phyloP scores from a whole-genome alignment of 2,888 invertebrate species.

The Leucophenga maculata region DNA sequence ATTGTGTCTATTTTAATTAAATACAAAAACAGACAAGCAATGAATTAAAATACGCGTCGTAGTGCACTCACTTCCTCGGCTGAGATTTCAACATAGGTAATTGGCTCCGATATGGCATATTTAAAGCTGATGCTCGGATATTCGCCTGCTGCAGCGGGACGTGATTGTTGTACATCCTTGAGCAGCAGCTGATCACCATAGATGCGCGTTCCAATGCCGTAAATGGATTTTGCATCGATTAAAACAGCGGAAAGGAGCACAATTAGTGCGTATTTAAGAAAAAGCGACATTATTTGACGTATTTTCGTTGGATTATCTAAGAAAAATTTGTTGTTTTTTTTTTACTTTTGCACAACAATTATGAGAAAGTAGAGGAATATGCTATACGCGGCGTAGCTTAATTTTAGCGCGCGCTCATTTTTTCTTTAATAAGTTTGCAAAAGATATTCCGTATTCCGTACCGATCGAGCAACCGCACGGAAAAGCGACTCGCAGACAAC shows the following conservation, averaged over 20 bases:
- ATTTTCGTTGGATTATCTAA: conserved; percentile 4
- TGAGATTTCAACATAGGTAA: conserved; percentile 63
- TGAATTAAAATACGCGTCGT: conserved; percentile 17
- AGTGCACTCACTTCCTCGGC: conserved; percentile 64
- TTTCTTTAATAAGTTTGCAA: not conserved
- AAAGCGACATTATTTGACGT: conserved; percentile 36
- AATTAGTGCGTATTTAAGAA: conserved; percentile 29
- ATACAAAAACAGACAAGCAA: conserved; percentile 8
- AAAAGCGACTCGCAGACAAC: conserved; percentile 17
- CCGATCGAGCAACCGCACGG: conserved; percentile 5
- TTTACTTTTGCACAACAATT: not conserved
- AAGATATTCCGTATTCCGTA: too few relatives aligned
- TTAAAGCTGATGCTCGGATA: conserved; percentile 60
- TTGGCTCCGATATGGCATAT: conserved; percentile 59
- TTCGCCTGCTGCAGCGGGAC: conserved; percentile 46
- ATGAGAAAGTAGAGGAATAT: not conserved
- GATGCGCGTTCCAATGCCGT: conserved; percentile 46
- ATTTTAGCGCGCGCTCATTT: conserved; percentile 15
- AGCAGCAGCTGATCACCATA: conserved; percentile 62
- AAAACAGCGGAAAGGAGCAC: conserved; percentile 26
- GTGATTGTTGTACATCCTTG: conserved; percentile 62
- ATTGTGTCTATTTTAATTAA: conserved; percentile 29
- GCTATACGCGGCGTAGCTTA: conserved; percentile 6
- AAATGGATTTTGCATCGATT: conserved; percentile 30
- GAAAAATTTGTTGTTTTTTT: not conserved